Evolutionary conservation across 1,140 invertebrate genomes (phyloP).

Genomic region (Glossosoma conforme): DNA sequence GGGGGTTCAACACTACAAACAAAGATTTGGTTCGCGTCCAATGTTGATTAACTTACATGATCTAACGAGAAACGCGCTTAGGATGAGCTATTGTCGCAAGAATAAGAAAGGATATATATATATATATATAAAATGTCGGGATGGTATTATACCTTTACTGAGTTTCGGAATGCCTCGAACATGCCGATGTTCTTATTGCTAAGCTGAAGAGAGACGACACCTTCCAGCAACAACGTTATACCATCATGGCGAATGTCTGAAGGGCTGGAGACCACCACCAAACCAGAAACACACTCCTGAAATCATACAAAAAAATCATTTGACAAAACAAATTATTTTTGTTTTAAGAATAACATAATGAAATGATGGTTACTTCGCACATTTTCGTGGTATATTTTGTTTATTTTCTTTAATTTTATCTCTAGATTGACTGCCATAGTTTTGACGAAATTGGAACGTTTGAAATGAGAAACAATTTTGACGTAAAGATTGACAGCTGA

Average conservation of each 20-base stretch:
- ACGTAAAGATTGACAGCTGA: too few relatives aligned
- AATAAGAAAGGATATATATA: too few relatives aligned
- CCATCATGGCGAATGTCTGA: constrained; percentile 89
- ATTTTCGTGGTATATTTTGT: constrained; percentile 79
- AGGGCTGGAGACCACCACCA: constrained; percentile 71
- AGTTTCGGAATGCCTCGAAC: constrained; percentile 89
- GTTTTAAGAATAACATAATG: neutral
- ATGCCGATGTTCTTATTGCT: constrained; percentile 92
- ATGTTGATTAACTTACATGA: too few relatives aligned
- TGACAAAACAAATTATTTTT: neutral
- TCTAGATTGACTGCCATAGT: constrained; percentile 63
- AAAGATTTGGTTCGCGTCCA: too few relatives aligned
- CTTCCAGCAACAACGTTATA: constrained; percentile 79
- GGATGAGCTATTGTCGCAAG: too few relatives aligned
- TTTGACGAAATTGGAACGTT: too few relatives aligned
- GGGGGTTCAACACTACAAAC: too few relatives aligned
- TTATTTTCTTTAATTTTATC: constrained; percentile 72
- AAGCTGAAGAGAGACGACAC: constrained; percentile 83
- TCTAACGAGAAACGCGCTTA: too few relatives aligned
- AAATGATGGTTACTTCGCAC: constrained; percentile 52
- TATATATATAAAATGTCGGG: constrained; percentile 6
- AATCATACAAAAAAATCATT: constrained; percentile 28
- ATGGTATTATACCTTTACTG: constrained; percentile 55
- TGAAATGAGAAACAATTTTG: too few relatives aligned
- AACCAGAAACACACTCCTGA: constrained; percentile 76